phyloP scores from a whole-genome alignment of 2,113 vertebrate genomes.

The Leucoraja erinaceus region DNA sequence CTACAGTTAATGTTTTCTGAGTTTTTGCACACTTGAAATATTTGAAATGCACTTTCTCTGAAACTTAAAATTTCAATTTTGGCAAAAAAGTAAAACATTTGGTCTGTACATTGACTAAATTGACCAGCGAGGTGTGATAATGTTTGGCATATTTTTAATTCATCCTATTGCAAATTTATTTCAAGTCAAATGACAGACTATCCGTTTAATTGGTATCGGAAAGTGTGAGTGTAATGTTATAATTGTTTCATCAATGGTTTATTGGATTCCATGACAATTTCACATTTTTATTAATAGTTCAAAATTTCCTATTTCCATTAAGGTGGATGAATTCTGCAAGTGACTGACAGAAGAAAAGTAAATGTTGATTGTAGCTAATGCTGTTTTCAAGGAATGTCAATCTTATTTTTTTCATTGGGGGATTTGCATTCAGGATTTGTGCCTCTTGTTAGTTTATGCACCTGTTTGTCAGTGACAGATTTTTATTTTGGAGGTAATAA shows the following conservation, averaged over 20 bases:
- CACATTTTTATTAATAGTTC: background rate
- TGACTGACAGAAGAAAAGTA: conserved; percentile 33
- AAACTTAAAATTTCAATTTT: conserved; percentile 4
- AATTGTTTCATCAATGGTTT: background rate
- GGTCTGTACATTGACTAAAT: background rate
- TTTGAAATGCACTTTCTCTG: conserved; percentile 12
- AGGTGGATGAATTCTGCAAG: background rate
- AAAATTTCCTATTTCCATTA: background rate
- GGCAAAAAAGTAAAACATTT: background rate
- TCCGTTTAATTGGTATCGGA: background rate
- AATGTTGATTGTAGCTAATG: background rate
- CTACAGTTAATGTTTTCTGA: conserved; percentile 31
- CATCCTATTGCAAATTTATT: background rate
- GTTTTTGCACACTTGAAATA: background rate
- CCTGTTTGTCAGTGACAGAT: background rate
- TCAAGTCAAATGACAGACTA: background rate
- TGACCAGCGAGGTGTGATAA: background rate
- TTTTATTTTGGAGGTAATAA: conserved; percentile 24
- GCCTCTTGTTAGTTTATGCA: background rate
- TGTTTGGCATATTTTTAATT: background rate
- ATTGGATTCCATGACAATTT: background rate
- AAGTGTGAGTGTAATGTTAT: background rate
- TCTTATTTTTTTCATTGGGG: background rate
- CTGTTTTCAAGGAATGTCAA: conserved; percentile 20
- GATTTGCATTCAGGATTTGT: conserved; percentile 6